Evolutionary conservation across 2,113 vertebrate species (phyloP).

Genomic region (Carassius carassius): DNA sequence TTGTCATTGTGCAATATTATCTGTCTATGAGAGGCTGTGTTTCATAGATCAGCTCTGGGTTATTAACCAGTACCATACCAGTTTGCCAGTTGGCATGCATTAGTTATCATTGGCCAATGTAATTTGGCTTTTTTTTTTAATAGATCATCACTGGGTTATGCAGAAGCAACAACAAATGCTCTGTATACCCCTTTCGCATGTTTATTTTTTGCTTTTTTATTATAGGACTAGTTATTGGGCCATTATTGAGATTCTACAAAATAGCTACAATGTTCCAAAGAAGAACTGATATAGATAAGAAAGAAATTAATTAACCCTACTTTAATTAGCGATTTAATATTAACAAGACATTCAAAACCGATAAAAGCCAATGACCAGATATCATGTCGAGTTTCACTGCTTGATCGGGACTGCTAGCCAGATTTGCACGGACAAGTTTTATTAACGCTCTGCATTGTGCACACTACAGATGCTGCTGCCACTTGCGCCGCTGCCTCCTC

Average conservation of each 20-base stretch:
- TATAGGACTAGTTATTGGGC: conserved; percentile 34
- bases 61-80: conserved; percentile 73
- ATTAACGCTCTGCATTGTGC: conserved; percentile 88
- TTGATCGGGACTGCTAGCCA: conserved; percentile 98
- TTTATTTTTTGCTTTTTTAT: conserved; percentile 32
- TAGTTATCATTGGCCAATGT: conserved; percentile 54
- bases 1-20: conserved; percentile 38
- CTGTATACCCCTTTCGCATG: conserved; percentile 46
- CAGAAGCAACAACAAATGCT: conserved; percentile 17
- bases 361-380: conserved; percentile 70
- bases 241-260: conserved; percentile 21
- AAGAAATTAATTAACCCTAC: neutral
- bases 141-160: conserved; percentile 35
- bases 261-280: neutral
- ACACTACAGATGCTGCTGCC: conserved; percentile 96
- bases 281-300: neutral
- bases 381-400: conserved; percentile 78
- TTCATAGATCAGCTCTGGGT: conserved; percentile 27
- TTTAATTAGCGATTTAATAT: conserved; percentile 69
- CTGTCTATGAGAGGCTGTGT: conserved; percentile 41
- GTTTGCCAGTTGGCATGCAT: conserved; percentile 87
- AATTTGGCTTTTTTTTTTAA: conserved; percentile 40
- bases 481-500: conserved; percentile 92
- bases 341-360: conserved; percentile 49
- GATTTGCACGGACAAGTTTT: conserved; percentile 75